Percentiles rank a stretch among this genome's conserved stretches.
Evolutionary conservation across 2,113 vertebrate species (phyloP).

Genomic region (Rissa tridactyla): DNA sequence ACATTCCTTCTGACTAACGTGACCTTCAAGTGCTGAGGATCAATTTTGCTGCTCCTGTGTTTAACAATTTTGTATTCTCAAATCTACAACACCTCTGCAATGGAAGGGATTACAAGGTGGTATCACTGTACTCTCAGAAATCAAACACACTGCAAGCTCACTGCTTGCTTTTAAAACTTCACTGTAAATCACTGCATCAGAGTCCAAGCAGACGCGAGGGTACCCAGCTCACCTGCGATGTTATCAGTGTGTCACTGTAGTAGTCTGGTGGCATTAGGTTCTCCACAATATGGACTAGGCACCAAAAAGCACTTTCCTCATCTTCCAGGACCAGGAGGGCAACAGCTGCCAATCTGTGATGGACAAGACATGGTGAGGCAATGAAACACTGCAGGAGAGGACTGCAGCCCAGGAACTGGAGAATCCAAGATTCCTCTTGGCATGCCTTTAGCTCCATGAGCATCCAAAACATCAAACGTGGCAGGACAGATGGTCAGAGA

Average conservation of each 20-base stretch:
- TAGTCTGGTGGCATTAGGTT: conserved; percentile 90
- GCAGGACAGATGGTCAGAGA: background rate
- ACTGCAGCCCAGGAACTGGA: background rate
- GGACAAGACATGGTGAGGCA: background rate
- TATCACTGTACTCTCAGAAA: background rate
- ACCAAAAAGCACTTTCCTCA: conserved; percentile 95
- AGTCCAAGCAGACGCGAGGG: background rate
- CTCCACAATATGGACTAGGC: conserved; percentile 89
- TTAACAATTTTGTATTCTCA: background rate
- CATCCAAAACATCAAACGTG: background rate
- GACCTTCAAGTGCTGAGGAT: background rate
- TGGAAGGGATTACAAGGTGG: background rate
- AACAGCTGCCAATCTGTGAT: conserved; percentile 86
- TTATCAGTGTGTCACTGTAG: conserved; percentile 87
- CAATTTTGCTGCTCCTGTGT: background rate
- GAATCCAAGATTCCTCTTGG: background rate
- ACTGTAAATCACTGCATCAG: background rate
- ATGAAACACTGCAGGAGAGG: background rate
- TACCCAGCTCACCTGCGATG: conserved; percentile 84
- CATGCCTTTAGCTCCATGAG: background rate
- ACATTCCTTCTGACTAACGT: background rate
- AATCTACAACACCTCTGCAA: background rate
- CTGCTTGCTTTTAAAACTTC: background rate
- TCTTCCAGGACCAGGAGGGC: conserved; percentile 87
- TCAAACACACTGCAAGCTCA: background rate